Percentiles rank a stretch among this genome's conserved stretches.
These are phyloP conservation scores for Hylia prasina DNA, from an alignment of 2,113 vertebrate species.

Conservation along the genomic window DNA sequence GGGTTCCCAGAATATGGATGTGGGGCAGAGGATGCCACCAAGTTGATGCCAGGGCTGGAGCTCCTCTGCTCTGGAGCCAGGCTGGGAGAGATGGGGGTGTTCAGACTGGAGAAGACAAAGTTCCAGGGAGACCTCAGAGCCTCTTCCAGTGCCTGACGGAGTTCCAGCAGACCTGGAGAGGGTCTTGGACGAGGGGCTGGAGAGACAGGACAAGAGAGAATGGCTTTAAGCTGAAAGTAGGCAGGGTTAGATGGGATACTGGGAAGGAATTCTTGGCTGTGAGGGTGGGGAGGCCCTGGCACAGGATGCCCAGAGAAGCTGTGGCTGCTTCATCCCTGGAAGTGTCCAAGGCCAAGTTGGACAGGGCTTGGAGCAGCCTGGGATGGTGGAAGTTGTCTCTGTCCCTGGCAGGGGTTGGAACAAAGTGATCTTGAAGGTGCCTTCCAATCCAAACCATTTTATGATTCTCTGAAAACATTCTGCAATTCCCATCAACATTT, in stretches of 20 bases:
- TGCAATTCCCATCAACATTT: not conserved
- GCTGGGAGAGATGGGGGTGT: fast-evolving
- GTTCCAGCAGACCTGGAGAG: not conserved
- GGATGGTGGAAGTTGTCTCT: not conserved
- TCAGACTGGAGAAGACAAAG: not conserved
- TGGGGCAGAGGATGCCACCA: not conserved
- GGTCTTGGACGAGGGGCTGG: not conserved
- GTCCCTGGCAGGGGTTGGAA: not conserved
- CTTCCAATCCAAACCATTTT: not conserved
- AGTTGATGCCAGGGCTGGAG: not conserved
- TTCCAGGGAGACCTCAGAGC: not conserved
- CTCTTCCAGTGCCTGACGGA: not conserved
- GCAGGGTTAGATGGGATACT: too few species aligned
- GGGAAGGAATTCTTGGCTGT: not conserved
- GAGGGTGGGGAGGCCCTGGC: not conserved
- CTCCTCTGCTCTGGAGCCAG: not conserved
- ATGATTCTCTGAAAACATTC: not conserved
- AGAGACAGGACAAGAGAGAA: not conserved
- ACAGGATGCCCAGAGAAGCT: fast-evolving
- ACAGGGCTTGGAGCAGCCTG: fast-evolving
- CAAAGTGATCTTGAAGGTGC: fast-evolving
- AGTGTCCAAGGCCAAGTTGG: fast-evolving
- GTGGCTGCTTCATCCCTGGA: fast-evolving
- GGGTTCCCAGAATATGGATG: not conserved
- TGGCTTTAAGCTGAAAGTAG: not conserved